These are phyloP conservation scores for Dermochelys coriacea DNA, from an alignment of 2,797 vertebrate genomes.

Conservation along the genomic window DNA sequence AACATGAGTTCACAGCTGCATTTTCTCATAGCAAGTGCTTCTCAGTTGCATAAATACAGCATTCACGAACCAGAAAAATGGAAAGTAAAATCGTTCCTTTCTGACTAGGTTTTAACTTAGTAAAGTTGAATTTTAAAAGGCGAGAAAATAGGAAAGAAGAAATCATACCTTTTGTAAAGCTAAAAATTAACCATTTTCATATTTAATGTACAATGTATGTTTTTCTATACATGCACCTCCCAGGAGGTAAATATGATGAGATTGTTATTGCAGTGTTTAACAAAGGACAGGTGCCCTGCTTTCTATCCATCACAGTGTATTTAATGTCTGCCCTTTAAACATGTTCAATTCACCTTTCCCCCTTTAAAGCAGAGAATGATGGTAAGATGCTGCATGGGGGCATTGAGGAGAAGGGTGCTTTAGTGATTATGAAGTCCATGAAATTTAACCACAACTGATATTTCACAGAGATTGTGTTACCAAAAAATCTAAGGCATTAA, in stretches of 20 bases:
- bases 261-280: neutral
- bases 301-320: neutral
- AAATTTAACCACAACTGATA: neutral
- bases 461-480: neutral
- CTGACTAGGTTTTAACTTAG: neutral
- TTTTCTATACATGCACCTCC: neutral
- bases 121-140: neutral
- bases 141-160: neutral
- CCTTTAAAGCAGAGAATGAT: neutral
- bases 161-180: neutral
- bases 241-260: neutral
- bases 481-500: neutral
- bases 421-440: neutral
- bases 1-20: neutral
- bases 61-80: neutral
- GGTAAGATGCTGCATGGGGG: neutral
- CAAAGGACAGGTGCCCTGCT: neutral
- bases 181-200: neutral
- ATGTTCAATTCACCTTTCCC: neutral
- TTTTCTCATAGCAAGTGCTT: neutral
- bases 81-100: neutral
- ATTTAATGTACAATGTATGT: neutral
- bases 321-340: neutral
- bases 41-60: neutral
- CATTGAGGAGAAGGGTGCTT: neutral